Evolutionary conservation across 1,140 invertebrate species (phyloP).

Genomic region (Drosophila navojoa): DNA sequence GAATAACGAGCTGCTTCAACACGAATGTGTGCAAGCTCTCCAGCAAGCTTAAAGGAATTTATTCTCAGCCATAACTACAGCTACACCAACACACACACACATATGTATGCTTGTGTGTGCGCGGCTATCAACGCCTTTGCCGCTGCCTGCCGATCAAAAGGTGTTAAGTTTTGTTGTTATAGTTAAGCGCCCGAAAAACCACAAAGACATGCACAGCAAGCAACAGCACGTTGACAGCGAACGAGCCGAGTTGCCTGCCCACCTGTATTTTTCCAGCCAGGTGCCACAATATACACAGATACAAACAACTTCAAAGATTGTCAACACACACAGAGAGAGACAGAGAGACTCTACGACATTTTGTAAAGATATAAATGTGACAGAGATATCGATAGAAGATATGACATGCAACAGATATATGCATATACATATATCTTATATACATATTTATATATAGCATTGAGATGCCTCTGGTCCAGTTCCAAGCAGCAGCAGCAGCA

Average conservation of each 20-base stretch:
- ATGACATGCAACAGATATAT: background rate
- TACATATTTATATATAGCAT: too few species aligned
- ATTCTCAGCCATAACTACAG: conserved; percentile 71
- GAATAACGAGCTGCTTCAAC: conserved; percentile 66
- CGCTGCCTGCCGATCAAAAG: conserved; percentile 74
- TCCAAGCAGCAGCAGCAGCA: too few species aligned
- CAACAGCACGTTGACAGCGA: conserved; percentile 39
- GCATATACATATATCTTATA: too few species aligned
- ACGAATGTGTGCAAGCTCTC: conserved; percentile 47
- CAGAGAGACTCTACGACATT: background rate
- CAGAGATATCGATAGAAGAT: background rate
- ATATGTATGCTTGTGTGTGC: conserved; percentile 2
- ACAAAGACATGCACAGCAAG: conserved; percentile 64
- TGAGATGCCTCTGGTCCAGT: too few species aligned
- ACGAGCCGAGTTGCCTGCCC: background rate
- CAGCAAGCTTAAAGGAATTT: conserved; percentile 71
- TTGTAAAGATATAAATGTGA: background rate
- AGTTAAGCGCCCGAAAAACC: conserved; percentile 69
- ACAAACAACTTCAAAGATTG: conserved; percentile 16
- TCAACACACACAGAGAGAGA: background rate
- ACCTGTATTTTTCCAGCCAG: background rate
- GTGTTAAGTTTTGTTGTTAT: conserved; percentile 77
- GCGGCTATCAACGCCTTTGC: conserved; percentile 28
- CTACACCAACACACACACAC: conserved; percentile 24
- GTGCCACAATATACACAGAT: background rate